Evolutionary conservation across 30 jellyfish, hydroid and myxozoan genomes (phyloP).

Genomic region (Morbakka virulenta): DNA sequence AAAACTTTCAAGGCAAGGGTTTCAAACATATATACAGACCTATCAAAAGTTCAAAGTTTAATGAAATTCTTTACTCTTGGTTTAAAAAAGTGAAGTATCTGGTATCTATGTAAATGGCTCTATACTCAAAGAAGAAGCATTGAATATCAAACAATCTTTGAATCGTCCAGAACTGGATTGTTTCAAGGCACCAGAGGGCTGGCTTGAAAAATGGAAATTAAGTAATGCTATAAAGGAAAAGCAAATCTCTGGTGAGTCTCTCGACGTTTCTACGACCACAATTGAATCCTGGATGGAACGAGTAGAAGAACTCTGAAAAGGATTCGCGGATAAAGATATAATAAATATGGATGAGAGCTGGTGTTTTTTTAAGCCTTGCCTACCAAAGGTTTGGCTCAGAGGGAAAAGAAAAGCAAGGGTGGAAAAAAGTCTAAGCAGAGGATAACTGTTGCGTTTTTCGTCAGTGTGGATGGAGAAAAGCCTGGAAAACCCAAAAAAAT

Average conservation of each 20-base stretch:
- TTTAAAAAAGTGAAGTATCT: conserved; percentile 34
- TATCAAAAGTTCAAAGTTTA: conserved; percentile 21
- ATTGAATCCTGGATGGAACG: conserved; percentile 54
- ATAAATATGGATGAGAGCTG: conserved; percentile 39
- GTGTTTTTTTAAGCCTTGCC: too few relatives aligned
- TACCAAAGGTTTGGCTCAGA: too few relatives aligned
- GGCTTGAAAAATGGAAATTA: conserved; percentile 57
- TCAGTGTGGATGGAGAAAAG: conserved; percentile 22
- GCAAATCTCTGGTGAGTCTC: conserved; percentile 52
- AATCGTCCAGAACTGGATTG: conserved; percentile 38
- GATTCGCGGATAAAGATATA: too few relatives aligned
- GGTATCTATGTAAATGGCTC: conserved; percentile 29
- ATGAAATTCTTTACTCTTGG: conserved; percentile 33
- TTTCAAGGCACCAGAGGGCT: conserved; percentile 45
- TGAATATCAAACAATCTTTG: conserved; percentile 26
- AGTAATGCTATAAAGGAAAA: conserved; percentile 24
- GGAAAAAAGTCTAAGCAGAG: too few relatives aligned
- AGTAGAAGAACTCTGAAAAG: conserved; percentile 19
- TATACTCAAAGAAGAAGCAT: conserved; percentile 25
- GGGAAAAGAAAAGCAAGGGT: too few relatives aligned
- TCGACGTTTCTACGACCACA: too few relatives aligned
- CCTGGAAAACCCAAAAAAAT: conserved; percentile 23
- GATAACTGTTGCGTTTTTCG: too few relatives aligned
- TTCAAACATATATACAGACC: conserved; percentile 11
- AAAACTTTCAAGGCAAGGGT: conserved; percentile 45